Percentiles rank a stretch among this genome's conserved stretches.
Conservation (phyloP, 2,888 invertebrate genomes). For the Schrankia costaestrigalis region DNA sequence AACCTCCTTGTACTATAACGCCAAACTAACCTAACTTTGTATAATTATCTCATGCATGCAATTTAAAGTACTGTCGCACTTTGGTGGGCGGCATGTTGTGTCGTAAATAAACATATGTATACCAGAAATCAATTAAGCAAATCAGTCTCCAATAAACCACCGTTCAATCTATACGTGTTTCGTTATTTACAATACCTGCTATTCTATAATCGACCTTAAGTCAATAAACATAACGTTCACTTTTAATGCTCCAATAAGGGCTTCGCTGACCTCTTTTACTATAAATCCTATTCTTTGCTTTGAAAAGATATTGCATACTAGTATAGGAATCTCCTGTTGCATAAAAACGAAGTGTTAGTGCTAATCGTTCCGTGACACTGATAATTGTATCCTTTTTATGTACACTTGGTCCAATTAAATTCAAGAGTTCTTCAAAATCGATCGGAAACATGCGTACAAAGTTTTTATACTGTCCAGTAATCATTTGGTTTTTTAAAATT, state of each 20-base stretch:
- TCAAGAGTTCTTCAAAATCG: conserved; percentile 23
- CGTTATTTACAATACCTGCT: no score
- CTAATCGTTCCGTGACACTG: conserved; percentile 19
- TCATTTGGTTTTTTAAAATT: conserved; percentile 15
- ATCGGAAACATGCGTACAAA: conserved; percentile 24
- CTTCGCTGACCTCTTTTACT: conserved; percentile 19
- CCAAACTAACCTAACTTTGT: no score
- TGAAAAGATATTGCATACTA: conserved; percentile 22
- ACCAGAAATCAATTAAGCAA: no score
- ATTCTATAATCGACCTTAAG: no score
- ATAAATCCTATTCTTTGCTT: conserved; percentile 17
- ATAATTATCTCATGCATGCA: no score
- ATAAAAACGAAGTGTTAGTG: conserved; percentile 13
- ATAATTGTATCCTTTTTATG: conserved; percentile 21
- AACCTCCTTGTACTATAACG: no score
- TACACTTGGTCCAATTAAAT: conserved; percentile 22
- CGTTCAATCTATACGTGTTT: no score
- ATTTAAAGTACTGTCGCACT: no score
- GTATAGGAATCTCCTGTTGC: conserved; percentile 15
- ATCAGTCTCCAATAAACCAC: no score
- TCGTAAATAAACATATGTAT: no score
- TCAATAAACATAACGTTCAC: no score
- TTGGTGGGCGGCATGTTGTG: no score
- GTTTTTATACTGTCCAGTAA: conserved; percentile 22
- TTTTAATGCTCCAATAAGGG: conserved; percentile 17